Evolutionary conservation across 2,797 vertebrate genomes (phyloP), one percentile per base, ranked within the genome.

Genomic region (Melanotaenia maccullochi): DNA sequence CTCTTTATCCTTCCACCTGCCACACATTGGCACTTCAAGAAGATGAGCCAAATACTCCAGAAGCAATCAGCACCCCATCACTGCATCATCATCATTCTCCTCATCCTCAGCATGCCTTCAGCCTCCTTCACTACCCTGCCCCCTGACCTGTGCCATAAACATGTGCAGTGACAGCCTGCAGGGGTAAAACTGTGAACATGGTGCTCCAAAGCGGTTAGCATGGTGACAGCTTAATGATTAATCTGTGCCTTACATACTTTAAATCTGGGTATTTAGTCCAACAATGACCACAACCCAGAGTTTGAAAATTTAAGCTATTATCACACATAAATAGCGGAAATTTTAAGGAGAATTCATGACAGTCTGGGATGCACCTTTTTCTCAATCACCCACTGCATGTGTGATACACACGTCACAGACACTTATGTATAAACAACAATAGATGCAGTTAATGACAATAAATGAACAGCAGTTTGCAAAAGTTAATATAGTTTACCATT

Each of bases 141-240:
- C 85, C 42, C 60, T 87, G 85, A 92, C 89, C 90, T 71, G 44
- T 13, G 64, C 75, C 69, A 65, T 88, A 88, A 91, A 88, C 90
- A 83, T 75, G 67, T 72, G 74, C 52, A 67, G 72, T 42, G 78
- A 73, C 79, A 78, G 61, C 22, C 58, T 56, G 36, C 35, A 38
- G 69, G 76, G 71, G 64, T 52, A 54, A 75, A 65, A 77, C 78
- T 81, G 78, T 81, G 82, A 79, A 87, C 73, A 70, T 22, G 61
- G 54, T 44, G 59, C 51, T 69, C 51, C 73, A 78, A 85, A 82
- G 55, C 69, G 70, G 57, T 71, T 54, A 42, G 40, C 71, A 63
- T 47, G 73, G 86, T 71, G 79, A 83, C 80, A 88, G 81, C 76
- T 89, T 73, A 76, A 71, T 49, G 18, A 71, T 67, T 71, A 72